Evolutionary conservation across 64 coral and sea anemone species (phyloP), one percentile per base, ranked within the genome.

Genomic region (Montipora foliosa): DNA sequence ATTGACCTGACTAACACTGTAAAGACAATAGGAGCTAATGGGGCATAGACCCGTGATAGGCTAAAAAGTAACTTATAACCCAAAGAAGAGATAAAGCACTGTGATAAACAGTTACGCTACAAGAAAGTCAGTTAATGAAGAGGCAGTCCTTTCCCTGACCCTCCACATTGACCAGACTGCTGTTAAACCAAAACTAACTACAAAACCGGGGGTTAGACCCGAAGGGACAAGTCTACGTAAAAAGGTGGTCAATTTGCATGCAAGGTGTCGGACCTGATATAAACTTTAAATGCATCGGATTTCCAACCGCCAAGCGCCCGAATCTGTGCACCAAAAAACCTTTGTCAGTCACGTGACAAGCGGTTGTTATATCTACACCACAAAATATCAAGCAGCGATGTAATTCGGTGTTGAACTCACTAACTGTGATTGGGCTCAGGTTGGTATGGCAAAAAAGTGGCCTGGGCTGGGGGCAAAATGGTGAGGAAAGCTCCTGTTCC

Each of bases 401-500:
- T 53, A 80, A 20, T 8, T 55, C 48, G 15, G 78, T 80, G 55
- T 80, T 80, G 17, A 80, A 80, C 49, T 55, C 51, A 55, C 78
- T 21, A 6, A 80, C 78, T n/a, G 78, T 80, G 13, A 57, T 52
- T 22, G 49, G 78, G 17, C 60, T 76, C 11, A 25, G 3, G 37
- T 76, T 44, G 21, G 10, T 5, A 76, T 76, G 25, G 37, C 74
- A 76, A 44, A 76, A 76, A 76, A 37, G 74, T 44, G 74, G 24
- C 11, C 74, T 29, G 22, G 37, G 24, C n/a, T 80, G 78, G 13
- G 84, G 84, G 61, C 67, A 87, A 73, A 70, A 86, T 2, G 84
- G 45, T 11, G 12, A 25, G 19, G 84, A 87, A n/a, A 51, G 67
- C 16, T 74, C 67, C 8, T 48, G 49, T 7, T 50, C n/a, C 8